Evolutionary conservation across 2,888 invertebrate genomes (phyloP), one percentile per base, ranked within the genome.

Genomic region (Monochamus alternatus): DNA sequence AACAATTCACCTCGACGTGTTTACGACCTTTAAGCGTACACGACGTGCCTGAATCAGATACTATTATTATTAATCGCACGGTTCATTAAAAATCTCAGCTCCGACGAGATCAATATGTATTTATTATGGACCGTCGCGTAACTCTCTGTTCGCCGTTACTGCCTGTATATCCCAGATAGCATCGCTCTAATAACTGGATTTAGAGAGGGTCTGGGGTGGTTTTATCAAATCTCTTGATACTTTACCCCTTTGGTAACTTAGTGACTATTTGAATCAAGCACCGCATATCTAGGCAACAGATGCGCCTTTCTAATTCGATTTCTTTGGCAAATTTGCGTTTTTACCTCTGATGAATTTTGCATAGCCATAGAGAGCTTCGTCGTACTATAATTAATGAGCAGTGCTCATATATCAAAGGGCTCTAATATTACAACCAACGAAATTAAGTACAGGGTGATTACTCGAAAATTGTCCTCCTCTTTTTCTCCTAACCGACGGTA

Each of bases 171-270:
- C 69, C 64, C 12, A 55, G 74, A 70, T 70, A 55, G 44, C 69
- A 74, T 69, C 74, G 58, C 59, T 68, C 32, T 74, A 68, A 64
- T 68, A 69, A 74, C 69, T 62, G 70, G 70, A 74, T 69, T 74
- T 70, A 55, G 55, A 14, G 55, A 43, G 65, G 52, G 63, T 14
- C 38, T 63, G 5, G 70, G 72, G 73, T 62, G 74, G 70, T 63
- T 43, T 67, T 74, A 68, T 70, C 74, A 58, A 58, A 30, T 63
- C 74, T 70, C 74, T 64, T 60, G 69, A 69, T 74, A 68, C 47
- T 74, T 73, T 22, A 64, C 65, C 73, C 73, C 32, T 71, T 71
- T 71, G 70, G 52, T 43, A 52, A 63, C 62, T 71, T 62, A 68
- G 70, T 63, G 31, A 69, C 47, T 69, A 59, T 47, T 63, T 62